A percentile compares a stretch with the other conserved stretches of the same genome.
These are phyloP conservation scores for Octopus bimaculoides DNA, from an alignment of 1,140 invertebrate species.

Conservation along the genomic window DNA sequence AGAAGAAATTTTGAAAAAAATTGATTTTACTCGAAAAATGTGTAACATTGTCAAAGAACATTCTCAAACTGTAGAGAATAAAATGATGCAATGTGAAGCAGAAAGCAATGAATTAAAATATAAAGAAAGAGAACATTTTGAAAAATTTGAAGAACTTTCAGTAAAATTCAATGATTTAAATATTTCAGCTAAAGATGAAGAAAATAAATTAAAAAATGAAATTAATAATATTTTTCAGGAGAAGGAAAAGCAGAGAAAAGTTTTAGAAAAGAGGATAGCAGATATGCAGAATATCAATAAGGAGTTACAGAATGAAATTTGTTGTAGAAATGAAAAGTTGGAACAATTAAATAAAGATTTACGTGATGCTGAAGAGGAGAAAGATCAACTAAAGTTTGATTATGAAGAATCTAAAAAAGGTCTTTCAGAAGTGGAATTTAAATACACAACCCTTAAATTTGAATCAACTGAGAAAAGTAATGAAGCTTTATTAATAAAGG, in stretches of 20 bases:
- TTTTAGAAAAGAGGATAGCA: background rate
- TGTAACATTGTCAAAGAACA: conserved; percentile 39
- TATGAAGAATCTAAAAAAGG: background rate
- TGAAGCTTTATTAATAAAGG: background rate
- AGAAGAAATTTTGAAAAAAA: conserved; percentile 39
- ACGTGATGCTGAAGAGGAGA: background rate
- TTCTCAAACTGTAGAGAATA: conserved; percentile 10
- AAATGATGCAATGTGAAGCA: conserved; percentile 33
- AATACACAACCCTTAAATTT: background rate
- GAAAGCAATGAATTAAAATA: conserved; percentile 39
- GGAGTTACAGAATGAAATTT: no score
- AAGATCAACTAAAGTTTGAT: background rate
- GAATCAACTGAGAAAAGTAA: background rate
- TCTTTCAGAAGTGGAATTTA: background rate
- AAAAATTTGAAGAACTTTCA: conserved; percentile 41
- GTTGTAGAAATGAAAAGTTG: no score
- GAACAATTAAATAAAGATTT: no score
- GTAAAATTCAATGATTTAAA: conserved; percentile 34
- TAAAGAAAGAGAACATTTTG: conserved; percentile 33
- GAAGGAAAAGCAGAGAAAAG: background rate
- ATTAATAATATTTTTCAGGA: background rate
- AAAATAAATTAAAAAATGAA: conserved; percentile 25
- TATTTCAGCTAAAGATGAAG: conserved; percentile 28
- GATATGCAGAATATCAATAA: no score
- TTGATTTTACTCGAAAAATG: conserved; percentile 37